Conservation (phyloP, 1,140 invertebrate species). For the Trachymyrmex cornetzi region DNA sequence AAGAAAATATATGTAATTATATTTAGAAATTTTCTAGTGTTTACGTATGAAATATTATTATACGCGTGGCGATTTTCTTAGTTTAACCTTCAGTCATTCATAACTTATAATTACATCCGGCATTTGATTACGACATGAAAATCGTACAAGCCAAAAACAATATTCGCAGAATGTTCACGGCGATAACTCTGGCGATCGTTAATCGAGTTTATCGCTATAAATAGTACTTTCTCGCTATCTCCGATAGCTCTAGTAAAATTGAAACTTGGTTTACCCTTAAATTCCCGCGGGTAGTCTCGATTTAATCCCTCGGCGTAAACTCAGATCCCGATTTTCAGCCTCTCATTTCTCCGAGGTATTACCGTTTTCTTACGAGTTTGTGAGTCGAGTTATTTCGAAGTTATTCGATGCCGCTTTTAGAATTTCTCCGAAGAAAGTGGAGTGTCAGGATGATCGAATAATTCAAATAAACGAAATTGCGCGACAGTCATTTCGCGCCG, state of each 20-base stretch:
- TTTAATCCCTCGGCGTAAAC: slow-evolving; percentile 53
- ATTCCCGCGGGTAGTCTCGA: slow-evolving; percentile 53
- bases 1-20: too few species aligned
- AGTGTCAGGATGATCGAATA: slow-evolving; percentile 34
- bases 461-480: slow-evolving; percentile 41
- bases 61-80: background rate
- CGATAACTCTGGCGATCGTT: slow-evolving; percentile 24
- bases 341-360: slow-evolving; percentile 48
- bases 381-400: slow-evolving; percentile 39
- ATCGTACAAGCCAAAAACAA: slow-evolving; percentile 17
- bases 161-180: slow-evolving; percentile 16
- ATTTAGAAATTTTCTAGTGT: background rate
- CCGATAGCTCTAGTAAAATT: slow-evolving; percentile 42
- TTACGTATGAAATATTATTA: background rate
- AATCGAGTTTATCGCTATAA: slow-evolving; percentile 15
- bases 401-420: slow-evolving; percentile 42
- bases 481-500: background rate
- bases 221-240: slow-evolving; percentile 31
- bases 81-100: background rate
- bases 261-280: slow-evolving; percentile 59
- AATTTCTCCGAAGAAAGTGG: slow-evolving; percentile 20
- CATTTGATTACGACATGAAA: slow-evolving; percentile 38
- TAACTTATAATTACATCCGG: background rate
- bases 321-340: slow-evolving; percentile 51
- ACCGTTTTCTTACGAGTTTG: slow-evolving; percentile 49